phyloP scores from a whole-genome alignment of 2,888 invertebrate species.

The Parnassius glacialis region DNA sequence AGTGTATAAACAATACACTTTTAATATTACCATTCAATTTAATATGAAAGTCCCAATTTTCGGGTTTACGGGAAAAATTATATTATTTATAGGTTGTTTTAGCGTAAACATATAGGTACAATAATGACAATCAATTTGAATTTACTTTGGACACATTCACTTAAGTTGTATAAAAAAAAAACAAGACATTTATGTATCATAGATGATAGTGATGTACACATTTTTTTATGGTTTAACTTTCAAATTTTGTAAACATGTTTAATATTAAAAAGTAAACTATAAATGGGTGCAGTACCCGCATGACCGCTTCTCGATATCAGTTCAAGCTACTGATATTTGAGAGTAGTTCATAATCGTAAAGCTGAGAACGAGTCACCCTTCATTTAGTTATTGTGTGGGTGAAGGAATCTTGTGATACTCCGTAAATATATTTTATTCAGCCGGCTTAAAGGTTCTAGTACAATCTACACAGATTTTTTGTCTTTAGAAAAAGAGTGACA shows the following conservation, averaged over 20 bases:
- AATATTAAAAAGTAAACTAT: neutral
- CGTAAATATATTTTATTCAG: too few species aligned
- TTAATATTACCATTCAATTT: constrained; percentile 9
- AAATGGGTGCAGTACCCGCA: neutral
- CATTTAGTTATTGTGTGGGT: too few species aligned
- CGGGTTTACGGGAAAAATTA: neutral
- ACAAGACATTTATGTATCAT: constrained; percentile 13
- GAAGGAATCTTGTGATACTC: too few species aligned
- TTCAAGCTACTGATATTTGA: too few species aligned
- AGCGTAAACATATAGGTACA: neutral
- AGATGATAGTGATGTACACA: neutral
- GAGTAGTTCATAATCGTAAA: too few species aligned
- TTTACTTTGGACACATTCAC: constrained; percentile 5
- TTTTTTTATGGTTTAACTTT: neutral
- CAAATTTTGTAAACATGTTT: neutral
- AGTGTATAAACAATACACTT: constrained; percentile 19
- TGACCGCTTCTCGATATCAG: neutral
- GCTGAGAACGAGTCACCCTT: too few species aligned
- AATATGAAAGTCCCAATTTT: constrained; percentile 7
- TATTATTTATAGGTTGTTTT: constrained; percentile 2
- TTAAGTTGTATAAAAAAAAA: constrained; percentile 5
- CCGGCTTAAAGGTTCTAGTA: too few species aligned
- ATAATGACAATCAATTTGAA: constrained; percentile 10
- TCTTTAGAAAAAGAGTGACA: too few species aligned
- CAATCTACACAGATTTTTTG: too few species aligned